Base-by-base conservation (phyloP, 92 coral and sea anemone species). In the Actinernus sp. region DNA sequence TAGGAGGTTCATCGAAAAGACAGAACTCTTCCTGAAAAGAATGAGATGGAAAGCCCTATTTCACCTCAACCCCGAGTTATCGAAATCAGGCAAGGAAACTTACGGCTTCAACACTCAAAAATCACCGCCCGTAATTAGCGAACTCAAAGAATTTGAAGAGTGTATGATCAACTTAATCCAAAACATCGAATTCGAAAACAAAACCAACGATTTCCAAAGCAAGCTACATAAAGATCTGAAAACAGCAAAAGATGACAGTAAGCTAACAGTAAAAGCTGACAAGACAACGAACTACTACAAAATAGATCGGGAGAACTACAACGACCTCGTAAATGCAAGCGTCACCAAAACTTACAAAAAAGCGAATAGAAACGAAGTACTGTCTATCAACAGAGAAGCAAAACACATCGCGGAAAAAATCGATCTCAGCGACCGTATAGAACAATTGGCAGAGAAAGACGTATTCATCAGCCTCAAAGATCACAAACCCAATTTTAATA, bases 401-500 rank as follows among this genome's bases (percentile, higher is more conserved):
- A 22, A 25, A 31, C 38, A 0, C 10, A 53, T 53, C 31, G 32
- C 60, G 0, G 33, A 53, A 25, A 7, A 53, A 20, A 21, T 53
- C 16, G 6, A 31, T n/a, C n/a, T n/a, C n/a, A n/a, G n/a, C n/a
- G n/a, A n/a, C n/a, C n/a, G n/a, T n/a, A n/a, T n/a, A n/a, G n/a
- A 53, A 11, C 12, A 9, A 1, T 1, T 53, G 22, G 49, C 54
- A 41, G 34, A 20, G 22, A 61, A 61, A 34, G 49, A 34, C 4
- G 19, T 17, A 39, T 24, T 34, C 55, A 71, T 71, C 16, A 58
- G 31, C 34, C 67, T 70, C 19, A 72, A 72, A 48, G 79, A 72
- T 38, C 70, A 72, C 57, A 72, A 72, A 14, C 61, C 71, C 2
- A 61, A 73, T 27, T 73, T 73, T 46, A 10, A 60, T 61, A 33